Conservation (phyloP, 2,888 invertebrate genomes). For the Dendrolimus houi region DNA sequence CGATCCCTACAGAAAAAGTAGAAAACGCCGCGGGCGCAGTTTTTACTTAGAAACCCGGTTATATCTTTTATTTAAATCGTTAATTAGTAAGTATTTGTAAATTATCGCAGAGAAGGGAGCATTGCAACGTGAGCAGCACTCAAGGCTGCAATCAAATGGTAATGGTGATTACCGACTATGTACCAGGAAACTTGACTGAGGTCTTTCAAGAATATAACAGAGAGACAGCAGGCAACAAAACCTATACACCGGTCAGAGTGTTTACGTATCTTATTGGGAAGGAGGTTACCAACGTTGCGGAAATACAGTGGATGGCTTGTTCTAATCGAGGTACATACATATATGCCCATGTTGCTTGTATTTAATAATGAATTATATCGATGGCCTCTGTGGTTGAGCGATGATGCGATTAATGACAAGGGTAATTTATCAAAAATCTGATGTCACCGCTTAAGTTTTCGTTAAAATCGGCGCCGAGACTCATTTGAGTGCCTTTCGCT, state of each 20-base stretch:
- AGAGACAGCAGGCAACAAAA: constrained; percentile 75
- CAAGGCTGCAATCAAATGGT: constrained; percentile 95
- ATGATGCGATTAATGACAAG: too few species aligned
- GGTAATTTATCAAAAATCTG: too few species aligned
- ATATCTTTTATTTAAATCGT: too few species aligned
- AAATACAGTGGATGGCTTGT: constrained; percentile 97
- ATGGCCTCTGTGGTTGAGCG: too few species aligned
- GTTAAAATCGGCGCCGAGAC: too few species aligned
- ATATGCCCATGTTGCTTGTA: too few species aligned
- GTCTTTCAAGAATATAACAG: constrained; percentile 89
- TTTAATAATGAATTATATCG: too few species aligned
- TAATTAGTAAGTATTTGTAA: constrained; percentile 1
- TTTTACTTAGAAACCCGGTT: too few species aligned
- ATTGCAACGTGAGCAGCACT: constrained; percentile 48
- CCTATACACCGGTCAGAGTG: constrained; percentile 88
- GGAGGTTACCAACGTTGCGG: constrained; percentile 92
- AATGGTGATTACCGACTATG: constrained; percentile 97
- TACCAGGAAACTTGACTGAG: constrained; percentile 90
- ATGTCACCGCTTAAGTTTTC: too few species aligned
- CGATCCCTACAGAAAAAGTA: too few species aligned
- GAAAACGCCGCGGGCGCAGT: too few species aligned
- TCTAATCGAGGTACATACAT: constrained; percentile 85
- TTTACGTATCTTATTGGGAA: constrained; percentile 97
- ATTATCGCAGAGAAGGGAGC: constrained; percentile 33
- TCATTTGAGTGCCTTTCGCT: too few species aligned